These are phyloP conservation scores for Terrapene triunguis DNA, from an alignment of 2,113 vertebrate genomes.

Conservation along the genomic window DNA sequence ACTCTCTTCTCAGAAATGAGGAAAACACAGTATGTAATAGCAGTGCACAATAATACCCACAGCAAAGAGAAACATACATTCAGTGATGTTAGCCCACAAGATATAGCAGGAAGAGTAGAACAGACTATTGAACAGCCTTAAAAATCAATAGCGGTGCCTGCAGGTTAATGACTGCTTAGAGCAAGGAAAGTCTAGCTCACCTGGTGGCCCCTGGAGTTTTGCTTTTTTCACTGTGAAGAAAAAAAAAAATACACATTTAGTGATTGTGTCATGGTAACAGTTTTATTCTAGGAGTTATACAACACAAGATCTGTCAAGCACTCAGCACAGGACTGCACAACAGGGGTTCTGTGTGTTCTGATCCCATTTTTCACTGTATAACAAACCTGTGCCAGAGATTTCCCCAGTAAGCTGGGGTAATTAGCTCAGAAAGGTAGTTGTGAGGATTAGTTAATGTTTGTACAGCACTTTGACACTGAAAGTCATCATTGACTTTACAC, in stretches of 20 bases:
- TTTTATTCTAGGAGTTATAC: not conserved
- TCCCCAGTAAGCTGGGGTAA: not conserved
- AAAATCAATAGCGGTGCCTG: not conserved
- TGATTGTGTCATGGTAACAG: not conserved
- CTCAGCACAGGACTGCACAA: not conserved
- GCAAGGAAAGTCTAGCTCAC: slow-evolving; percentile 67
- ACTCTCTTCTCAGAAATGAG: not conserved
- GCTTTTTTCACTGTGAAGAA: slow-evolving; percentile 84
- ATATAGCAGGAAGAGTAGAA: accelerated
- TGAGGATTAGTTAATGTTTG: not conserved
- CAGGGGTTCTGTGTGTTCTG: not conserved
- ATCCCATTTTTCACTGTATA: not conserved
- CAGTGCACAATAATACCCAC: not conserved
- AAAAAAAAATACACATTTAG: slow-evolving; percentile 2
- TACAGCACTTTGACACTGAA: not conserved
- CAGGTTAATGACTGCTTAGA: not conserved
- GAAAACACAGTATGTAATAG: not conserved
- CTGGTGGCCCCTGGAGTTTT: slow-evolving; percentile 84
- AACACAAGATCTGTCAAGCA: not conserved
- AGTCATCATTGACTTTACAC: not conserved
- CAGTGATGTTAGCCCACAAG: not conserved
- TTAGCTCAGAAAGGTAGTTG: not conserved
- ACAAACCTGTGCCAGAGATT: not conserved
- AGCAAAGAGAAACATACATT: not conserved
- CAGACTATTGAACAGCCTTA: not conserved